Base-by-base conservation (phyloP, 2,113 vertebrate species). In the Austrofundulus limnaeus region DNA sequence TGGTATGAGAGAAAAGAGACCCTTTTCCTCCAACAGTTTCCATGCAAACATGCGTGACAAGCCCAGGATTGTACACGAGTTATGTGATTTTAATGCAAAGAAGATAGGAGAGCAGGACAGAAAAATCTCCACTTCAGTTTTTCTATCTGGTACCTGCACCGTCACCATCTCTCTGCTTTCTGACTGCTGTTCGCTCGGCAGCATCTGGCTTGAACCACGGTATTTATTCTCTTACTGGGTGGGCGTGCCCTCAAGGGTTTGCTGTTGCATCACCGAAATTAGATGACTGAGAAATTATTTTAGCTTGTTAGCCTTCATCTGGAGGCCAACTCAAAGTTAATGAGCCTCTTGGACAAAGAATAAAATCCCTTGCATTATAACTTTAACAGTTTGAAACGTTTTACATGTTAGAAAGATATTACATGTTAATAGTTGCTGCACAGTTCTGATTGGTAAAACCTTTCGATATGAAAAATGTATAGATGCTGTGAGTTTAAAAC, bases 201-300 rank as follows among this genome's bases (percentile, higher is more conserved):
- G 70, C 62, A 61, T 66, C 54, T 56, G 48, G 9, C 53, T 62
- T 58, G 2, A 53, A 46, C n/a, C 13, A 23, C 37, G 54, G 37
- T 60, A 21, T 69, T 65, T 12, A 17, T 68, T 48, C 54, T 67
- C 11, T 34, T n/a, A n/a, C 47, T 68, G 39, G 24, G 42, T 38
- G 31, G 63, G 37, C 53, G 28, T 57, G 37, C n/a, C 60, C 62
- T 55, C 12, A 39, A 70, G 72, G 48, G 45, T 45, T 25, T 19
- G 69, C 52, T 34, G 56, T 58, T 50, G 61, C 61, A 41, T 61
- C 61, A 34, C 49, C 47, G 68, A 43, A 76, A 53, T 74, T 67
- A 78, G 71, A 73, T 51, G 24, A 48, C 31, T 25, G 47, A 59
- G 43, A 67, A 78, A 58, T 62, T 49, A 47, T 57, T 66, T 24